These are phyloP conservation scores for Tenebrio molitor DNA, from an alignment of 1,140 invertebrate genomes.

Conservation along the genomic window DNA sequence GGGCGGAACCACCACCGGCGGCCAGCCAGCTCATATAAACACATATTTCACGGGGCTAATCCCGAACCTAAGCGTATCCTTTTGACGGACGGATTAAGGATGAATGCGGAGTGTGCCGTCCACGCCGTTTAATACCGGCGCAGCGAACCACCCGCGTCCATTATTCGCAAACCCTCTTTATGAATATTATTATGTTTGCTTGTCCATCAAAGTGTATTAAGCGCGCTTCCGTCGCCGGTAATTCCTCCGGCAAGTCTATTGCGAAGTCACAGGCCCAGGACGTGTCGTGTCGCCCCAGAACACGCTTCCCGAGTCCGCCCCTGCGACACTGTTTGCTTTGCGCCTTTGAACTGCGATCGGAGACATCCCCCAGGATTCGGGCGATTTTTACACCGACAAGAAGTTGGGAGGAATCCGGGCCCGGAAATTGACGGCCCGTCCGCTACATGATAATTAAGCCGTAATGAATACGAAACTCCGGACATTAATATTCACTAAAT, in stretches of 20 bases:
- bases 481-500: slow-evolving; percentile 35
- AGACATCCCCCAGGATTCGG: no score
- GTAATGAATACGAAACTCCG: slow-evolving; percentile 28
- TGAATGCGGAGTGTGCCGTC: slow-evolving; percentile 47
- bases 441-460: no score
- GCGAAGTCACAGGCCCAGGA: background rate
- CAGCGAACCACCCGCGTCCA: slow-evolving; percentile 25
- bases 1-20: no score
- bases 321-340: no score
- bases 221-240: background rate
- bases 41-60: slow-evolving; percentile 51
- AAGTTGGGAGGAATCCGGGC: no score
- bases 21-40: slow-evolving; percentile 26
- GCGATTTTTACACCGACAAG: no score
- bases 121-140: slow-evolving; percentile 32
- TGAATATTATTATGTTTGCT: slow-evolving; percentile 29
- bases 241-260: background rate
- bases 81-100: slow-evolving; percentile 51
- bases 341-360: no score
- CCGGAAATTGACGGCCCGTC: no score
- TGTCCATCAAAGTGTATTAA: slow-evolving; percentile 32
- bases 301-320: slow-evolving; percentile 4
- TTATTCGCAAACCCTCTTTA: slow-evolving; percentile 24
- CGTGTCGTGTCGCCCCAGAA: slow-evolving; percentile 2
- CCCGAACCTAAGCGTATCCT: slow-evolving; percentile 48